These are phyloP conservation scores for Cervus canadensis DNA, from an alignment of 2,113 vertebrate species.

Conservation along the genomic window DNA sequence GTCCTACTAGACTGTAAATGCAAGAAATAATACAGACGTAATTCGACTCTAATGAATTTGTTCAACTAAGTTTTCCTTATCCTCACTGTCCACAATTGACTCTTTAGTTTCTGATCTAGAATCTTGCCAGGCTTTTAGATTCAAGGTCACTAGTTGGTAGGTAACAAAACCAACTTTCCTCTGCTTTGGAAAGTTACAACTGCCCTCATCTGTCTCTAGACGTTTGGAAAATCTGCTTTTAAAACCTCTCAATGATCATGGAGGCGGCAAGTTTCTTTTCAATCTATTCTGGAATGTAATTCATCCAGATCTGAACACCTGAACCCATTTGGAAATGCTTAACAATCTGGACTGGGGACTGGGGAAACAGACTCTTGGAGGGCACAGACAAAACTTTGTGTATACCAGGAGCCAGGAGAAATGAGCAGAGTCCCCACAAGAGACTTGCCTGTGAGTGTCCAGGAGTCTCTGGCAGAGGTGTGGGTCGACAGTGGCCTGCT, in stretches of 20 bases:
- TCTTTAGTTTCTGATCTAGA: not conserved
- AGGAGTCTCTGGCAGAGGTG: not conserved
- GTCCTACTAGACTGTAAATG: not conserved
- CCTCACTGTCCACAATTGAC: not conserved
- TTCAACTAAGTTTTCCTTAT: not conserved
- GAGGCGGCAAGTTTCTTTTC: not conserved
- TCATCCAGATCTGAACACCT: not conserved
- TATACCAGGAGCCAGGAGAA: not conserved
- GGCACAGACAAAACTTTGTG: not conserved
- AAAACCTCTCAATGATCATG: not conserved
- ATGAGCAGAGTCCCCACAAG: not conserved
- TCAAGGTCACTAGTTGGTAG: not conserved
- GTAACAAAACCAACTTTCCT: not conserved
- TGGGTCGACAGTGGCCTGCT: not conserved
- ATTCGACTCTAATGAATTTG: not conserved
- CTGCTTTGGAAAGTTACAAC: not conserved
- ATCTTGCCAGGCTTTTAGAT: not conserved
- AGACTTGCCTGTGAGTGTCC: not conserved
- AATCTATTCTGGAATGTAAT: conserved; percentile 23
- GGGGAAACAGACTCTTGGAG: not conserved
- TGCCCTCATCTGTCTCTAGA: not conserved
- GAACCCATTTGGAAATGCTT: not conserved
- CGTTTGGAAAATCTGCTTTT: not conserved
- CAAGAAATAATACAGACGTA: not conserved
- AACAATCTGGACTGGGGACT: not conserved